A percentile compares a stretch with the other conserved stretches of the same genome.
Conservation (phyloP, 2,113 vertebrate genomes). For the Rafetus swinhoei region DNA sequence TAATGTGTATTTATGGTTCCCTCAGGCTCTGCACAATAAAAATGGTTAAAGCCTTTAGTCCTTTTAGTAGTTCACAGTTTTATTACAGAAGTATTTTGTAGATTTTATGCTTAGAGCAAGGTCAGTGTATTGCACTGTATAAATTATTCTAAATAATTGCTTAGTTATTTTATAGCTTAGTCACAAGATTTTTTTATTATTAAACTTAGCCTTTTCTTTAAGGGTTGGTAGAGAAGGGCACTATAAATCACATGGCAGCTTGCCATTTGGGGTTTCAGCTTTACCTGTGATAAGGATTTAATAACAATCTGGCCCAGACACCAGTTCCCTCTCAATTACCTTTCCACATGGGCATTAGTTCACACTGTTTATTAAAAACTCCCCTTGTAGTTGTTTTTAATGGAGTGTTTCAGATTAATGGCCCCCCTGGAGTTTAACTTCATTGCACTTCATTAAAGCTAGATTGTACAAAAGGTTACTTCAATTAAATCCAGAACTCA, state of each 20-base stretch:
- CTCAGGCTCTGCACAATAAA: conserved; percentile 75
- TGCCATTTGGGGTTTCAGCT: conserved; percentile 80
- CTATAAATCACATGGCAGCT: conserved; percentile 81
- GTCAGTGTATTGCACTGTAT: conserved; percentile 84
- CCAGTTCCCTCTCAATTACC: conserved; percentile 84
- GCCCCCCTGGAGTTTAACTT: conserved; percentile 83
- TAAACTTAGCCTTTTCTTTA: conserved; percentile 82
- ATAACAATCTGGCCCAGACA: conserved; percentile 83
- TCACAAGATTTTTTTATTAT: conserved; percentile 83
- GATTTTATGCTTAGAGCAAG: conserved; percentile 85
- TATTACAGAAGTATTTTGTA: conserved; percentile 86
- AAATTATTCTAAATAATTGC: conserved; percentile 90
- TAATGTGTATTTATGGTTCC: conserved; percentile 79
- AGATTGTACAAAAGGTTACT: conserved; percentile 87
- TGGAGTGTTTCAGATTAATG: conserved; percentile 88
- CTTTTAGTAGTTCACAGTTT: conserved; percentile 83
- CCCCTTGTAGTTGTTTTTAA: conserved; percentile 85
- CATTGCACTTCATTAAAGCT: conserved; percentile 88
- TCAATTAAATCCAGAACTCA: conserved; percentile 84
- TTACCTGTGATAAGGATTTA: conserved; percentile 86
- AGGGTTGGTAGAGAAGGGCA: conserved; percentile 75
- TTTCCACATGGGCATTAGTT: conserved; percentile 88
- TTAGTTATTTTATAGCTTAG: conserved; percentile 85
- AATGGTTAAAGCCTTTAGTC: conserved; percentile 82
- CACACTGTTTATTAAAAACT: conserved; percentile 90